Base-by-base conservation (phyloP, 2,888 invertebrate genomes). In the Drosophila picticornis region DNA sequence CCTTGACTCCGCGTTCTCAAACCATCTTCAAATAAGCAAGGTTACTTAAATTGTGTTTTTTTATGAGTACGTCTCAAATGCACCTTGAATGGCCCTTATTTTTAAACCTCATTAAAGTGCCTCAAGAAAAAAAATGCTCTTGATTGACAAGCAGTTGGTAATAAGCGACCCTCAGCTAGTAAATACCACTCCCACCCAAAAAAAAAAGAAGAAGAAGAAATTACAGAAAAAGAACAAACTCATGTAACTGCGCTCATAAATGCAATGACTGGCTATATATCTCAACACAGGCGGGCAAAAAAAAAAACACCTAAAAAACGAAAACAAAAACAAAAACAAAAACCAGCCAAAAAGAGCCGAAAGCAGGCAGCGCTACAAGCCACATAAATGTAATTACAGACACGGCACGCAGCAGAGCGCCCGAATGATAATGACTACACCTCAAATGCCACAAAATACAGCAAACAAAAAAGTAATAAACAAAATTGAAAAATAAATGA, bases 341-440 rank as follows among this genome's bases (percentile, higher is more conserved):
- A 48, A 46, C 32, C 38, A 38, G 36, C 55, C n/a, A 38, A 57
- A 50, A 22, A 61, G 72, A 69, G 66, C 67, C 59, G 61, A 64
- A 51, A 64, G 38, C 64, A 46, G 53, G n/a, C 25, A 51, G 29
- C 69, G 53, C 59, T 59, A 64, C 70, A 57, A 68, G 75, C 79
- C 75, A 25, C 46, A 75, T 76, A 83, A 85, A 76, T 84, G 81
- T 88, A 87, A 87, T 87, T 86, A 87, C 80, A 75, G 77, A 63
- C 79, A 72, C 66, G 72, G 77, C 84, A 74, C 72, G 71, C 72
- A 57, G 72, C 60, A 52, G 64, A 77, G 51, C 64, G 38, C 55
- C 60, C 70, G 70, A 75, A 75, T 73, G 72, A 84, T 86, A 82
- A 86, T 86, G 84, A 88, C 86, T 82, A 77, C 86, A 82, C 78